A percentile compares a stretch with the other conserved stretches of the same genome.
Conservation (phyloP, 1,140 invertebrate genomes). For the Sesamia nonagrioides region DNA sequence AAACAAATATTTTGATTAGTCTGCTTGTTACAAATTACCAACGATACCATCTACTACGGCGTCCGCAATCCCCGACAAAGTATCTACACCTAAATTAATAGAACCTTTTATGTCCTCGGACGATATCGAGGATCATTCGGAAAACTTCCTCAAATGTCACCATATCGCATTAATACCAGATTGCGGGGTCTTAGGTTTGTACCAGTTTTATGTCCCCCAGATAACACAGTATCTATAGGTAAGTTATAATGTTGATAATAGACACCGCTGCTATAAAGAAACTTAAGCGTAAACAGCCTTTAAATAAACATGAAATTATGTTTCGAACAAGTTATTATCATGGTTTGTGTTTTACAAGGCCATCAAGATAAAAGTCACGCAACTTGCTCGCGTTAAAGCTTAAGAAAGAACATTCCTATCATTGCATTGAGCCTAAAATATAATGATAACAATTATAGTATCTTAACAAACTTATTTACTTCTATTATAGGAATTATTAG, state of each 20-base stretch:
- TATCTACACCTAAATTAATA: constrained; percentile 51
- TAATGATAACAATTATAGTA: not conserved
- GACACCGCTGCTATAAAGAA: constrained; percentile 70
- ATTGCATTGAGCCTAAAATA: not conserved
- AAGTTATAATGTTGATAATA: constrained; percentile 83
- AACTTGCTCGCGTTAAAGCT: constrained; percentile 28
- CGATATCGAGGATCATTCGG: constrained; percentile 48
- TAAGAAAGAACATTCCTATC: constrained; percentile 30
- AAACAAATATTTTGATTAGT: constrained; percentile 78
- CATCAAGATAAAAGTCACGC: constrained; percentile 54
- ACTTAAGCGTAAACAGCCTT: constrained; percentile 63
- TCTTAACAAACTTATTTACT: not conserved
- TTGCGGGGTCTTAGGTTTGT: constrained; percentile 68
- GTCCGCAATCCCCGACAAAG: constrained; percentile 37
- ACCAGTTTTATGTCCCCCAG: constrained; percentile 77
- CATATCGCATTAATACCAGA: constrained; percentile 59
- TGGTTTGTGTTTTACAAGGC: constrained; percentile 54
- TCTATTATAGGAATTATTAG: too few relatives aligned
- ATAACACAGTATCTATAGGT: constrained; percentile 76
- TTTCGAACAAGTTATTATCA: constrained; percentile 57
- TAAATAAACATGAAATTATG: constrained; percentile 62
- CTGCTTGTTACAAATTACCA: constrained; percentile 74
- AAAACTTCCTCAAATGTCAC: constrained; percentile 58
- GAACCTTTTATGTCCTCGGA: constrained; percentile 48
- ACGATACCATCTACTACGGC: constrained; percentile 67